Percentiles rank a stretch among this genome's conserved stretches.
Evolutionary conservation across 2,113 vertebrate species (phyloP).

Genomic region (Laterallus jamaicensis): DNA sequence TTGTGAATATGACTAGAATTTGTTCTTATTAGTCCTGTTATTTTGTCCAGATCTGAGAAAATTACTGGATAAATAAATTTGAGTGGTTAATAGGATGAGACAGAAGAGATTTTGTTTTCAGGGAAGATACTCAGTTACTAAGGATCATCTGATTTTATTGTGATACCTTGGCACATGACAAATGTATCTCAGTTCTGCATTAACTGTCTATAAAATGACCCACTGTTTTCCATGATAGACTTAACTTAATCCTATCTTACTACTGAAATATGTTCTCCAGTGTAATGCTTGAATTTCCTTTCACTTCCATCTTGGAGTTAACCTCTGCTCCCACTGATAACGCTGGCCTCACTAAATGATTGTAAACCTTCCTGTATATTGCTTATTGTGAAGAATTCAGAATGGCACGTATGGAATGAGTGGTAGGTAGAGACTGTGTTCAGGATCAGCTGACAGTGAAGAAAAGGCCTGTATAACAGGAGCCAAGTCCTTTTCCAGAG

Average conservation of each 20-base stretch:
- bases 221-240: not conserved
- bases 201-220: not conserved
- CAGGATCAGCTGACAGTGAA: not conserved
- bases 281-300: not conserved
- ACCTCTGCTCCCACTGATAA: not conserved
- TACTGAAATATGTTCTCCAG: not conserved
- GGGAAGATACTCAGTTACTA: not conserved
- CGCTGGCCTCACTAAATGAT: accelerated
- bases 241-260: not conserved
- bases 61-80: not conserved
- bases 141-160: not conserved
- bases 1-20: not conserved
- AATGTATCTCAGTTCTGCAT: not conserved
- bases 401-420: not conserved
- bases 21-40: not conserved
- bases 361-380: not conserved
- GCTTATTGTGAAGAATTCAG: not conserved
- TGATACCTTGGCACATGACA: not conserved
- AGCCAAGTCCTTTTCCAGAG: not conserved
- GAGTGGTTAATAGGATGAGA: not conserved
- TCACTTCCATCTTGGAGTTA: not conserved
- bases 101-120: not conserved
- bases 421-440: not conserved
- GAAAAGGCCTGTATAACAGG: not conserved
- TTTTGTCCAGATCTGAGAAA: not conserved